These are phyloP conservation scores for Euwallacea fornicatus DNA, from an alignment of 1,140 invertebrate genomes.

Conservation along the genomic window DNA sequence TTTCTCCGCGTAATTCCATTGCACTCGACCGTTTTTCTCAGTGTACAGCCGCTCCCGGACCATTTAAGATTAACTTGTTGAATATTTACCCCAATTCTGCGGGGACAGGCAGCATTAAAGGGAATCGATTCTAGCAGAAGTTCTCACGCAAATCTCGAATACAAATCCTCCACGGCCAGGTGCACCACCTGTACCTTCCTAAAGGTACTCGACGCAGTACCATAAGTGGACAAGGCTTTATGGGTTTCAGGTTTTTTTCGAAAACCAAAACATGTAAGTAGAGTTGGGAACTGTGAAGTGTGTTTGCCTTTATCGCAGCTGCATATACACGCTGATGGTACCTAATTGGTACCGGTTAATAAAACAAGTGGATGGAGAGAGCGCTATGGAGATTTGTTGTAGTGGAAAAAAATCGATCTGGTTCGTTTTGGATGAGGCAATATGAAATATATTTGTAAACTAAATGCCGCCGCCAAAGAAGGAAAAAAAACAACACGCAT, in stretches of 20 bases:
- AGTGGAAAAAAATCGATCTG: neutral
- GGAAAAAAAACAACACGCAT: neutral
- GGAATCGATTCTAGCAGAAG: neutral
- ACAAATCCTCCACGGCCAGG: neutral
- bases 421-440: slow-evolving; percentile 11
- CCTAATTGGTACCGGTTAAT: slow-evolving; percentile 1
- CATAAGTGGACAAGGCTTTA: neutral
- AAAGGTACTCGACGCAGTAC: neutral
- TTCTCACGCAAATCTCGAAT: neutral
- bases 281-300: slow-evolving; percentile 14
- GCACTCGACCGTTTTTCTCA: too few species aligned
- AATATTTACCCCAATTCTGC: too few species aligned
- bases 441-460: neutral
- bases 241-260: neutral
- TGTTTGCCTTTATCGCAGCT: slow-evolving; percentile 20
- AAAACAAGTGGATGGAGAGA: neutral
- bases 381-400: slow-evolving; percentile 1
- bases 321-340: slow-evolving; percentile 8
- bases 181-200: neutral
- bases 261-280: slow-evolving; percentile 23
- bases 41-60: too few species aligned
- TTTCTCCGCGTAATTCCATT: too few species aligned
- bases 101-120: too few species aligned
- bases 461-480: neutral
- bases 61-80: too few species aligned